Conservation (phyloP, 1,140 invertebrate genomes). For the Kradibia gibbosae region DNA sequence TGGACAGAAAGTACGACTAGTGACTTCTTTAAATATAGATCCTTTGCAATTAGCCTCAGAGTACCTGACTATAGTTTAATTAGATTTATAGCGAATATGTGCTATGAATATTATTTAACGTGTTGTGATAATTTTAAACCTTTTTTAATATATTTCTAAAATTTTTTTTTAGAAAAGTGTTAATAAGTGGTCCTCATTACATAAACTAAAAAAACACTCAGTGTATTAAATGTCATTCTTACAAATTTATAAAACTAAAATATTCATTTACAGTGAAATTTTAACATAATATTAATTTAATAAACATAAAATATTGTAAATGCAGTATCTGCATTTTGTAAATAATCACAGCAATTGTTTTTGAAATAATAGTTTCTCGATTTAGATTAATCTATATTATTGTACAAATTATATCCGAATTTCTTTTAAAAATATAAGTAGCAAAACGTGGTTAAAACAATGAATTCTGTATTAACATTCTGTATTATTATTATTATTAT, state of each 20-base stretch:
- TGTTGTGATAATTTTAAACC: conserved; percentile 31
- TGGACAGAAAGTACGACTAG: conserved; percentile 71
- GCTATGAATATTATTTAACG: conserved; percentile 30
- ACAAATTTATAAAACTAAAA: conserved; percentile 19
- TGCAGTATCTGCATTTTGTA: conserved; percentile 30
- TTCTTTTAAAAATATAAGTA: conserved; percentile 7
- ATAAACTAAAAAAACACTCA: conserved; percentile 13
- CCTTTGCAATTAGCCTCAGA: conserved; percentile 68
- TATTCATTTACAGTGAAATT: conserved; percentile 12
- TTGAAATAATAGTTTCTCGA: conserved; percentile 1
- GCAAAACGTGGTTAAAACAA: conserved; percentile 16
- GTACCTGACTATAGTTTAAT: conserved; percentile 70
- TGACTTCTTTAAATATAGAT: conserved; percentile 70
- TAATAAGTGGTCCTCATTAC: neutral
- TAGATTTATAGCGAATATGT: conserved; percentile 12
- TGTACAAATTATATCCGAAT: conserved; percentile 20
- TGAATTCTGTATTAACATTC: neutral
- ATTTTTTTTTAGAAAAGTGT: conserved; percentile 4
- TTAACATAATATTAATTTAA: conserved; percentile 30
- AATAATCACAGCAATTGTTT: conserved; percentile 16
- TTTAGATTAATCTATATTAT: conserved; percentile 18
- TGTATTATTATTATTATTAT: too few species aligned
- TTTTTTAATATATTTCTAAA: conserved; percentile 19
- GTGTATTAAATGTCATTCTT: conserved; percentile 6
- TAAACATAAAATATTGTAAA: conserved; percentile 41